Evolutionary conservation across 1,140 invertebrate species (phyloP), one percentile per base, ranked within the genome.

Genomic region (Orussus abietinus): DNA sequence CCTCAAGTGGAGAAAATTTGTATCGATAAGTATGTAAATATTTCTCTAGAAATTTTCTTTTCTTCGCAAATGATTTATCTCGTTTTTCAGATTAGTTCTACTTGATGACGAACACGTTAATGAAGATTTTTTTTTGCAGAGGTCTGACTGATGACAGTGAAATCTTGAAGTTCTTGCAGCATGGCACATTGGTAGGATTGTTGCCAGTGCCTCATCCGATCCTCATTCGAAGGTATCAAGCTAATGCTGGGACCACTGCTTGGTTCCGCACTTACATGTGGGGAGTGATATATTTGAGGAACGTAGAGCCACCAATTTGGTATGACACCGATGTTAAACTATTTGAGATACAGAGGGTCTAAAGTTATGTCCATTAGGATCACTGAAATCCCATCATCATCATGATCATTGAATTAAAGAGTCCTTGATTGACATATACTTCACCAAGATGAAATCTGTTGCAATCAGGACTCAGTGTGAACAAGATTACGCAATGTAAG

Each of bases 1-100:
- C 96, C 97, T 32, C 96, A 99, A 78, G 96, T 99, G 6, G 96
- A 99, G 75, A 99, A 99, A 77, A 99, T 99, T 55, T 99, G 96
- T 72, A 98, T 99, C 61, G 96, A 99, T 97, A 70, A 79, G 82
- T 77, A 28, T 42, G 25, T 12, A 37, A 29, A 19, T 11, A 36
- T 42, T 41, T 25, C 19, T 10, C 21, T n/a, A n/a, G n/a, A n/a
- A 11, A 31, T 38, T 38, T 35, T 17, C 20, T 48, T 40, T 29
- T 15, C 36, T 39, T 13, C 21, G 26, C 38, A 35, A 19, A 29
- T 25, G 17, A 32, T 22, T 20, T 43, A 42, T 39, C 38, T 15
- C 30, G 33, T 35, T 34, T 28, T 46, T 32, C 18, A 32, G 22
- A 29, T 42, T 21, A 29, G n/a, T 45, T 49, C 19, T 19, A 38